phyloP scores from a whole-genome alignment of 1,140 invertebrate genomes.

The Drosophila lacteicornis region DNA sequence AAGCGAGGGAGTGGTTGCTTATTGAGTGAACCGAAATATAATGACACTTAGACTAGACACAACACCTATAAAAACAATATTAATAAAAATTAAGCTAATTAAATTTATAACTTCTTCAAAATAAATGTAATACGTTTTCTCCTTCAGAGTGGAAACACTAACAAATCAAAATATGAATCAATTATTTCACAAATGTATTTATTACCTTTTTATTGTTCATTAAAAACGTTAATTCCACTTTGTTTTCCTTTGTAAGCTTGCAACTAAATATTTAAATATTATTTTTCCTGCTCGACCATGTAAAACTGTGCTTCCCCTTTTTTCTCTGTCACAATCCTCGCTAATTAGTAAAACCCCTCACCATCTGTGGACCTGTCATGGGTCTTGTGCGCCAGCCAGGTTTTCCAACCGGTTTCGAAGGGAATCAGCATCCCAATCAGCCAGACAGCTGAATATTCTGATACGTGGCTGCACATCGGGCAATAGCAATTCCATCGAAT shows the following conservation, averaged over 20 bases:
- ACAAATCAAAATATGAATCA: background rate
- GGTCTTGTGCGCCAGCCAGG: background rate
- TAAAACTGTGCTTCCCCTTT: background rate
- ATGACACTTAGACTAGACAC: too few relatives aligned
- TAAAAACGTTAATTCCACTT: background rate
- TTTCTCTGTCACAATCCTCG: background rate
- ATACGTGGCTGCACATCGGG: conserved; percentile 9
- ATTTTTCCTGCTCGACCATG: background rate
- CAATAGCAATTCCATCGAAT: background rate
- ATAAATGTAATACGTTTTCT: background rate
- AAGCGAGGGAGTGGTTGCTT: background rate
- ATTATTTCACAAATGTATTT: background rate
- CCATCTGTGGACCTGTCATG: background rate
- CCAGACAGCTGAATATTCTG: background rate
- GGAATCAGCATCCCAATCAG: conserved; percentile 10
- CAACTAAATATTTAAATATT: background rate
- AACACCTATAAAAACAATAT: background rate
- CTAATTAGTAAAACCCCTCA: background rate
- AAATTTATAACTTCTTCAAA: background rate
- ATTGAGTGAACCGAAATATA: too few relatives aligned
- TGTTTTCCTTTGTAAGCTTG: background rate
- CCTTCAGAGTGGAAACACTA: too few relatives aligned
- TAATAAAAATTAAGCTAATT: background rate
- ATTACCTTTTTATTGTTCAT: background rate
- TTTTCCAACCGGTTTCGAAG: conserved; percentile 17